A percentile compares a stretch with the other conserved stretches of the same genome.
Evolutionary conservation across 1,140 invertebrate genomes (phyloP).

Genomic region (Pantala flavescens): DNA sequence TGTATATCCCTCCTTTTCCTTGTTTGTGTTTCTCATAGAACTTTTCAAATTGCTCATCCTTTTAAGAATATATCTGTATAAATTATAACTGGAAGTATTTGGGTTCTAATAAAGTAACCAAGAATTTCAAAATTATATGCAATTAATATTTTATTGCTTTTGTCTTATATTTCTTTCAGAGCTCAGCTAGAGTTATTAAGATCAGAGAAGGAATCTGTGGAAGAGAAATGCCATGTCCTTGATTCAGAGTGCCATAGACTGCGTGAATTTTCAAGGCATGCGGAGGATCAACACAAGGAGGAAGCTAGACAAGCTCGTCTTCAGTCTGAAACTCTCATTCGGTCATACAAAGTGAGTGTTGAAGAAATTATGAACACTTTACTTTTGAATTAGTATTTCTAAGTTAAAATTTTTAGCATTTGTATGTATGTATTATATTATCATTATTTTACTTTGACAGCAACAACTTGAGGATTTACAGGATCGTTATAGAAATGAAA

Average conservation of each 20-base stretch:
- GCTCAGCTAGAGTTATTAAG: neutral
- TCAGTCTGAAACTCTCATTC: slow-evolving; percentile 23
- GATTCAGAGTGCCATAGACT: neutral
- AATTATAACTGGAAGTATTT: too few species aligned
- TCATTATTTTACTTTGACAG: slow-evolving; percentile 21
- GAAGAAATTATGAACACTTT: neutral
- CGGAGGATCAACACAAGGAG: neutral
- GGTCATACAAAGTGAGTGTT: slow-evolving; percentile 22
- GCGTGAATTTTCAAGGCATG: neutral
- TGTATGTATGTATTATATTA: too few species aligned
- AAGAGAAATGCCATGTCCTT: neutral
- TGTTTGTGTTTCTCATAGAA: too few species aligned
- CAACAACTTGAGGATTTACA: slow-evolving; percentile 22
- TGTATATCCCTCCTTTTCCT: too few species aligned
- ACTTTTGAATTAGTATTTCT: too few species aligned
- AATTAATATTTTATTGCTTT: too few species aligned
- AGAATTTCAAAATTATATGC: too few species aligned
- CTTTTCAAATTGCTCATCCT: too few species aligned
- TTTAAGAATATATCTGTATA: too few species aligned
- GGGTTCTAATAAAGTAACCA: too few species aligned
- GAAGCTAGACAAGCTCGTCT: slow-evolving; percentile 16
- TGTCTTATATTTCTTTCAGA: too few species aligned
- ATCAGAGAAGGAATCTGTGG: neutral
- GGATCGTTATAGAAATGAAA: slow-evolving; percentile 18
- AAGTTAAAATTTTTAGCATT: too few species aligned